Percentiles rank a stretch among this genome's conserved stretches.
Evolutionary conservation across 2,113 vertebrate genomes (phyloP).

Genomic region (Semicossyphus pulcher): DNA sequence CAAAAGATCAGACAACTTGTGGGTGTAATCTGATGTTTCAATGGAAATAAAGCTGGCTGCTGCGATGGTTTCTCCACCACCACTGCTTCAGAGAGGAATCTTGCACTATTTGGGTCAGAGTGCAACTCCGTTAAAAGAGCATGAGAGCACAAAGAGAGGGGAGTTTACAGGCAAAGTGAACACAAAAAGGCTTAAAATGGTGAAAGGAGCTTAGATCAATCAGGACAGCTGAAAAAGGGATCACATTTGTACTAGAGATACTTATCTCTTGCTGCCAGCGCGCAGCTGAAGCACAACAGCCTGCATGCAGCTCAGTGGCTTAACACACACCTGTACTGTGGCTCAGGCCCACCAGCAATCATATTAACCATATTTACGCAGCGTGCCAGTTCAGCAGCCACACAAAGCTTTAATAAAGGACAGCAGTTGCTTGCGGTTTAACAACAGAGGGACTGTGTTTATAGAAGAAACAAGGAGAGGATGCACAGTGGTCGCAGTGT

Average conservation of each 20-base stretch:
- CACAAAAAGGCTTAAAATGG: conserved; percentile 82
- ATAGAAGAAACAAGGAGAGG: background rate
- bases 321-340: conserved; percentile 80
- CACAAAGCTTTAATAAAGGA: conserved; percentile 34
- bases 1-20: conserved; percentile 29
- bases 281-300: conserved; percentile 75
- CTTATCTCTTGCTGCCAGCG: conserved; percentile 79
- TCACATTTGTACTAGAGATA: conserved; percentile 79
- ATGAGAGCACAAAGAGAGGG: conserved; percentile 64
- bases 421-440: conserved; percentile 31
- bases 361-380: conserved; percentile 74
- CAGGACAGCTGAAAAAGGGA: conserved; percentile 82
- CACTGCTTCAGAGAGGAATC: conserved; percentile 34
- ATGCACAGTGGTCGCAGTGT: conserved; percentile 1
- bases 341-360: conserved; percentile 74
- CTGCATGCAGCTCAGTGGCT: conserved; percentile 77
- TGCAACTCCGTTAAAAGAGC: conserved; percentile 62
- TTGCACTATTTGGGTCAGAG: conserved; percentile 72
- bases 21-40: conserved; percentile 45
- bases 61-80: conserved; percentile 15
- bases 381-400: conserved; percentile 53
- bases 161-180: conserved; percentile 78
- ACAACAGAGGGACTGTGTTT: conserved; percentile 5
- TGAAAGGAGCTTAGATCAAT: conserved; percentile 84
- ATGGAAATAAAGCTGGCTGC: conserved; percentile 34